A percentile compares a stretch with the other conserved stretches of the same genome.
phyloP scores from a whole-genome alignment of 2,797 vertebrate genomes.

The Ptychadena robeensis region DNA sequence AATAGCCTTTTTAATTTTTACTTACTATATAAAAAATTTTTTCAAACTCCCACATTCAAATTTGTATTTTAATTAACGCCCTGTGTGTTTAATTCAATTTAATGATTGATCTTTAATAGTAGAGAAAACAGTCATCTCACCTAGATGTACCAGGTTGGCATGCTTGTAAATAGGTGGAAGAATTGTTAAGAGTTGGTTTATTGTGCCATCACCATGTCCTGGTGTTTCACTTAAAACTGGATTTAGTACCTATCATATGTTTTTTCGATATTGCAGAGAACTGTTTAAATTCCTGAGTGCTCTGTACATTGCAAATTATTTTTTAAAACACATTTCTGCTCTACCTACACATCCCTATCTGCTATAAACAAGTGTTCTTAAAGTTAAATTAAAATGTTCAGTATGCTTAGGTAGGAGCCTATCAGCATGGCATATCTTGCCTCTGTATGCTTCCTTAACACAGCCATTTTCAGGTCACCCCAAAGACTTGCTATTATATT shows the following conservation, averaged over 20 bases:
- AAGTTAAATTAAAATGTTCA: too few species aligned
- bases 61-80: background rate
- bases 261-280: background rate
- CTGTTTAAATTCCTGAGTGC: too few species aligned
- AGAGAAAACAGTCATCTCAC: background rate
- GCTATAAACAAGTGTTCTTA: too few species aligned
- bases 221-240: background rate
- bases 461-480: too few species aligned
- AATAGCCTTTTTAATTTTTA: background rate
- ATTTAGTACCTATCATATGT: background rate
- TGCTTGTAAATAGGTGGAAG: background rate
- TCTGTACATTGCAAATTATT: too few species aligned
- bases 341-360: too few species aligned
- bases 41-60: background rate
- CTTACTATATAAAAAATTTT: background rate
- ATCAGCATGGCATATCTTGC: too few species aligned
- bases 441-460: too few species aligned
- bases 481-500: too few species aligned
- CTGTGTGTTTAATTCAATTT: background rate
- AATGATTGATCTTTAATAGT: background rate
- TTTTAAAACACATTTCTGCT: too few species aligned
- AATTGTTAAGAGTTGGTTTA: too few species aligned
- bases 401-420: too few species aligned
- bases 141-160: background rate
- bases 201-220: background rate